Percentiles rank a stretch among this genome's conserved stretches.
These are phyloP conservation scores for Etheostoma nigrum DNA, from an alignment of 2,797 vertebrate species.

Conservation along the genomic window DNA sequence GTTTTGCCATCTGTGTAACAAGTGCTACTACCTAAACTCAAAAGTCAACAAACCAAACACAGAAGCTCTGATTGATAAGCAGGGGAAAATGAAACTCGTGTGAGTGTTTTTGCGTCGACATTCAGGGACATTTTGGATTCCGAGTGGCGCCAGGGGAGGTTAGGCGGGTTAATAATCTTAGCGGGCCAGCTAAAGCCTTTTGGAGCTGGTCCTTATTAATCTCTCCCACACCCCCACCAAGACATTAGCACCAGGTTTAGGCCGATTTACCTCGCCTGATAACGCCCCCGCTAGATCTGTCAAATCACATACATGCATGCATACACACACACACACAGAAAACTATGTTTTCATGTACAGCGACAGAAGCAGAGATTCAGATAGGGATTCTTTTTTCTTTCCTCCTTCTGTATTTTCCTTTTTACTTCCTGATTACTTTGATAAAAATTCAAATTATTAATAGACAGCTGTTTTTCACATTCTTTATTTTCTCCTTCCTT, in stretches of 20 bases:
- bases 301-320: constrained; percentile 64
- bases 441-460: neutral
- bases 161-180: constrained; percentile 96
- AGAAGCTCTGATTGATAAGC: constrained; percentile 43
- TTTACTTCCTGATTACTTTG: neutral
- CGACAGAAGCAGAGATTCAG: constrained; percentile 27
- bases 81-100: constrained; percentile 57
- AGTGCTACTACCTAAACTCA: constrained; percentile 1
- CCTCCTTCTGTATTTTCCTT: neutral
- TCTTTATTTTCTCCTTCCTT: neutral
- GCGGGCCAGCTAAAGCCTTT: constrained; percentile 89
- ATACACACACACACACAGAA: constrained; percentile 40
- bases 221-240: constrained; percentile 89
- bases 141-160: constrained; percentile 86
- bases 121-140: constrained; percentile 72
- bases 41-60: constrained; percentile 16
- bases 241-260: constrained; percentile 94
- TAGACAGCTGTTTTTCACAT: neutral
- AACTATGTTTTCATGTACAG: constrained; percentile 37
- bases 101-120: constrained; percentile 53
- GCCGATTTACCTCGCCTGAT: constrained; percentile 91
- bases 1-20: neutral
- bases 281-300: constrained; percentile 81
- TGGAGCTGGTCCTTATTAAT: constrained; percentile 94
- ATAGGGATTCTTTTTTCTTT: neutral